phyloP scores from a whole-genome alignment of 2,888 invertebrate species.

The Phengaris arion region DNA sequence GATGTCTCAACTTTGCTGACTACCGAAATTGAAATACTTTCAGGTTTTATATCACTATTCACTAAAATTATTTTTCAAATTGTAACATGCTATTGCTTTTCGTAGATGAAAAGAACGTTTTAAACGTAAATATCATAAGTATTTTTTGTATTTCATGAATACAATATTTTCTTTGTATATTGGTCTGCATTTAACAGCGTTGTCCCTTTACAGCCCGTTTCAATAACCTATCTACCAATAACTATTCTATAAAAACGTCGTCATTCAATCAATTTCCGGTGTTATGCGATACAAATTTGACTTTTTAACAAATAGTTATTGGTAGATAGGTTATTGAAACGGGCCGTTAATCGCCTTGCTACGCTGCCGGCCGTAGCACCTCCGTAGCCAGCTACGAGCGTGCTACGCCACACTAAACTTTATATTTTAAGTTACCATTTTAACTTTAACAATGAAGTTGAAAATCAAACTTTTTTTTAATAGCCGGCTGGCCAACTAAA shows the following conservation, averaged over 20 bases:
- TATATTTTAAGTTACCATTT: background rate
- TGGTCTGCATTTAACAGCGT: too few relatives aligned
- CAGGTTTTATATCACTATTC: constrained; percentile 4
- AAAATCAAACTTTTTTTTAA: too few relatives aligned
- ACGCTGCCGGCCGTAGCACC: background rate
- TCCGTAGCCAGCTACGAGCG: background rate
- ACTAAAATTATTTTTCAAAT: constrained; percentile 4
- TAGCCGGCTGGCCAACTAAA: too few relatives aligned
- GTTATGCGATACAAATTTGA: too few relatives aligned
- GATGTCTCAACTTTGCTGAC: constrained; percentile 27
- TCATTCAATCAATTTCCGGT: too few relatives aligned
- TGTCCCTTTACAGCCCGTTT: too few relatives aligned
- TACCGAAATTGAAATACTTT: constrained; percentile 23
- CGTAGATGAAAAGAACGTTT: background rate
- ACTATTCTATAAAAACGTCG: too few relatives aligned
- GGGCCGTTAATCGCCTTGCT: background rate
- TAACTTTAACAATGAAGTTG: background rate
- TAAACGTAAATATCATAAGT: background rate
- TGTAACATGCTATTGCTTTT: background rate
- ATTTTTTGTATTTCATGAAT: background rate
- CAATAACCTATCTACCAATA: too few relatives aligned
- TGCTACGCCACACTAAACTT: background rate
- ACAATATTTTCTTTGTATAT: background rate
- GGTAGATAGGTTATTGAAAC: too few relatives aligned
- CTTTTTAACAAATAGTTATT: too few relatives aligned